Evolutionary conservation across 2,113 vertebrate species (phyloP), one percentile per base, ranked within the genome.

Genomic region (Macroglossus sobrinus): DNA sequence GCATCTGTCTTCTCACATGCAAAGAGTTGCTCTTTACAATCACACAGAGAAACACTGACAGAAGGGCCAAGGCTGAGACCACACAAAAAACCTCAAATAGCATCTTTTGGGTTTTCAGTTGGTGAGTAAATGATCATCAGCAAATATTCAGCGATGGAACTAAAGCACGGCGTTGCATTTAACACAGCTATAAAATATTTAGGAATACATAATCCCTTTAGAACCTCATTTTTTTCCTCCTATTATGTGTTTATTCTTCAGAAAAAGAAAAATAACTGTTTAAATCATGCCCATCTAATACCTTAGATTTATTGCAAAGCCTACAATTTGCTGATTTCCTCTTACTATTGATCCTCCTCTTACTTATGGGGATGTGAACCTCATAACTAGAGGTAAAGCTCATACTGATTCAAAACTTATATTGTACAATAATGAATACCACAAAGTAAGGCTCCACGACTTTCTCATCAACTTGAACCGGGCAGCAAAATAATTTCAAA

Each of bases 181-280:
- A 96, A 93, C 78, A 26, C 13, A 40, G 86, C 76, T 35, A 81
- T 82, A 50, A 96, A 96, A 94, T 94, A 97, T 76, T 89, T 59
- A 95, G 66, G 75, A 93, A 94, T n/a, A 28, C 50, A 7, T 94
- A 93, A 94, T 95, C 96, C 92, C 94, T 82, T 95, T 94, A 89
- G 86, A 97, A 33, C 91, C 84, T 86, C 79, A 45, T 89, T 97
- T 95, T 76, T 80, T 55, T n/a, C n/a, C 90, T 33, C 68, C 38
- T 84, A 30, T 88, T 94, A 80, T 10, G 2, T 76, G n/a, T 97
- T 96, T 97, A 33, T 97, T 84, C 61, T 94, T 38, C 33, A 84
- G 89, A 68, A 98, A 97, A 98, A 96, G 93, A 86, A 96, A 96
- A 98, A 98, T 96, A 97, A 89, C 40, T 96, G 47, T 88, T 97